Conservation (phyloP, 2,888 invertebrate genomes). For the Baronia brevicornis region DNA sequence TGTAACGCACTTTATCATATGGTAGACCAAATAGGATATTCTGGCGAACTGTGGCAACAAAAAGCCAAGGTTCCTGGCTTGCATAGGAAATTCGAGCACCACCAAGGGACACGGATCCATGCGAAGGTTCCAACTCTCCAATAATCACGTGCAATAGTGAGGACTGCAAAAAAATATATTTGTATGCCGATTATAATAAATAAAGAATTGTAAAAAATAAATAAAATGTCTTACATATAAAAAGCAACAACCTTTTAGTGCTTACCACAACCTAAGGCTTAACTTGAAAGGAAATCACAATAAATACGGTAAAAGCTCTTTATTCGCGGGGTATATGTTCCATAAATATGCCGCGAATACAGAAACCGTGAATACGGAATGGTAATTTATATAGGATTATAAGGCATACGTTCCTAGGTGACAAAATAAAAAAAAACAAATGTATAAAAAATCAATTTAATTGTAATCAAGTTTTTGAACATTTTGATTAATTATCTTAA, state of each 20-base stretch:
- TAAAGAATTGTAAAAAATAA: not conserved
- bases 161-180: slow-evolving; percentile 56
- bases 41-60: slow-evolving; percentile 81
- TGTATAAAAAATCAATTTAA: too few species aligned
- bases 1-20: slow-evolving; percentile 69
- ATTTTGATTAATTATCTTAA: too few species aligned
- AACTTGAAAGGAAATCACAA: too few species aligned
- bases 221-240: not conserved
- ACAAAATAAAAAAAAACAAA: too few species aligned
- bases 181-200: not conserved
- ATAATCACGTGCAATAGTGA: slow-evolving; percentile 81
- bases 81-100: slow-evolving; percentile 81
- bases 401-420: too few species aligned
- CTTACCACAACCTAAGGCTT: slow-evolving; percentile 1
- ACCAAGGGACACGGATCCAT: slow-evolving; percentile 76
- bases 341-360: too few species aligned
- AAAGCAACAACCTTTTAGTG: not conserved
- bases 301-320: too few species aligned
- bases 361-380: too few species aligned
- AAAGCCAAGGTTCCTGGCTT: slow-evolving; percentile 88
- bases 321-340: too few species aligned
- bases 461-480: too few species aligned
- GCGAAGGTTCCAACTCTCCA: slow-evolving; percentile 79
- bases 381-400: too few species aligned
- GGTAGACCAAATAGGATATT: slow-evolving; percentile 87